Conservation (phyloP, 1,140 invertebrate species). For the Maniola jurtina region DNA sequence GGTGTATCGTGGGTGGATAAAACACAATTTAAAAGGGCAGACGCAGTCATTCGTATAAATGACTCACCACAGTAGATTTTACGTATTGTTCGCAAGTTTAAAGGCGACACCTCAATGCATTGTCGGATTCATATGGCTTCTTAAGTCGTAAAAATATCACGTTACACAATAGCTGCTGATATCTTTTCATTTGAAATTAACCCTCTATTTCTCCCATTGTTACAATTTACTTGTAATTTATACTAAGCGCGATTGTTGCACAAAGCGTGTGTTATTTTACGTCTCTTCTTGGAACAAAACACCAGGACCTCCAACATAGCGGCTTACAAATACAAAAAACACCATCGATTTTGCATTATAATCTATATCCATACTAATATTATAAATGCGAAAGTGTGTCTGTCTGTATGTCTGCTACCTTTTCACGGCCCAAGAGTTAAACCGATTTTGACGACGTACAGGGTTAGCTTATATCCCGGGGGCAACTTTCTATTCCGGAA, state of each 20-base stretch:
- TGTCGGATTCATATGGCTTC: slow-evolving; percentile 67
- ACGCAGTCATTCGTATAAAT: slow-evolving; percentile 37
- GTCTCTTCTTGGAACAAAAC: neutral
- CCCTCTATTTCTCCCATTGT: slow-evolving; percentile 44
- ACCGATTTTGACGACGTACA: too few species aligned
- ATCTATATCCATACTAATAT: too few species aligned
- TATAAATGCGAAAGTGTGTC: too few species aligned
- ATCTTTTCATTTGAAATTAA: slow-evolving; percentile 58
- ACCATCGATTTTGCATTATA: neutral
- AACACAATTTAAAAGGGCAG: slow-evolving; percentile 15
- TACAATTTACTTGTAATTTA: slow-evolving; percentile 22
- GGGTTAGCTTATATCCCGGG: too few species aligned
- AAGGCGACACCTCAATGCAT: slow-evolving; percentile 65
- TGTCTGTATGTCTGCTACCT: too few species aligned
- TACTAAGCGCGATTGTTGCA: slow-evolving; percentile 4
- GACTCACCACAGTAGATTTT: slow-evolving; percentile 53
- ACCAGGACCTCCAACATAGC: neutral
- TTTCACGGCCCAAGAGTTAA: too few species aligned
- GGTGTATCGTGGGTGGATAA: slow-evolving; percentile 9
- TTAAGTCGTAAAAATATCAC: slow-evolving; percentile 74
- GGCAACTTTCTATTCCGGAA: too few species aligned
- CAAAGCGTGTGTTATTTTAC: neutral
- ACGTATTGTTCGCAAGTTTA: slow-evolving; percentile 56
- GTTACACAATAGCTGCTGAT: slow-evolving; percentile 72
- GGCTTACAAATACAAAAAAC: neutral